A percentile compares a stretch with the other conserved stretches of the same genome.
Evolutionary conservation across 2,888 invertebrate genomes (phyloP).

Genomic region (Lamellibrachia columna): DNA sequence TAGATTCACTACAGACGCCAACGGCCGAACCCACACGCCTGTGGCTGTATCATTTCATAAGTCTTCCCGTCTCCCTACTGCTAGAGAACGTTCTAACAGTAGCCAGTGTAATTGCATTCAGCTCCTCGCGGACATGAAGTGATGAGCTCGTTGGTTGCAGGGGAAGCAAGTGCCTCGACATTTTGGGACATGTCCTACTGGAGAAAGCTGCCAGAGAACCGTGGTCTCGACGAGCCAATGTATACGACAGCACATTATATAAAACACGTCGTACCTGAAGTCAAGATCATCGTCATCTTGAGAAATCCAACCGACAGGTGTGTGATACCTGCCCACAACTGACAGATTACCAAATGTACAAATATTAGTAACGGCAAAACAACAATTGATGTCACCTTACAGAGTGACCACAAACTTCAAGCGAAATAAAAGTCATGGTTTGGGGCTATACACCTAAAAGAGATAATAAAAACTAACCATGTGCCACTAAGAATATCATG

Average conservation of each 20-base stretch:
- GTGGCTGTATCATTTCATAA: no score
- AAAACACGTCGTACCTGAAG: constrained; percentile 16
- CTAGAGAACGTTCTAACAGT: no score
- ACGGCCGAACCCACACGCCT: neutral
- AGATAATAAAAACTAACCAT: no score
- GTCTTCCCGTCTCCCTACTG: no score
- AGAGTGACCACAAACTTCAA: no score
- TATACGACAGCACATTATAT: constrained; percentile 20
- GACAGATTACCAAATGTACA: neutral
- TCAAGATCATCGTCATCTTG: constrained; percentile 24
- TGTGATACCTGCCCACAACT: neutral
- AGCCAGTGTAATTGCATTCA: no score
- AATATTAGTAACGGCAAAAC: no score
- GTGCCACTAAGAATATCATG: no score
- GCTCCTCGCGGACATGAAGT: no score
- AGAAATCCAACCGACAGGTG: constrained; percentile 24
- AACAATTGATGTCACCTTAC: neutral
- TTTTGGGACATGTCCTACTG: constrained; percentile 20
- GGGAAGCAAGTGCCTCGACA: neutral
- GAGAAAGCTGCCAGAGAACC: neutral
- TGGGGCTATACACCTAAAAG: no score
- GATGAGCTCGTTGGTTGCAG: no score
- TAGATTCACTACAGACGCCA: neutral
- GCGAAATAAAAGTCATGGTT: no score
- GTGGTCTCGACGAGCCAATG: neutral